These are phyloP conservation scores for Mesocentrotus franciscanus DNA, from an alignment of 53 echinoderm and acorn worm species.

Conservation along the genomic window DNA sequence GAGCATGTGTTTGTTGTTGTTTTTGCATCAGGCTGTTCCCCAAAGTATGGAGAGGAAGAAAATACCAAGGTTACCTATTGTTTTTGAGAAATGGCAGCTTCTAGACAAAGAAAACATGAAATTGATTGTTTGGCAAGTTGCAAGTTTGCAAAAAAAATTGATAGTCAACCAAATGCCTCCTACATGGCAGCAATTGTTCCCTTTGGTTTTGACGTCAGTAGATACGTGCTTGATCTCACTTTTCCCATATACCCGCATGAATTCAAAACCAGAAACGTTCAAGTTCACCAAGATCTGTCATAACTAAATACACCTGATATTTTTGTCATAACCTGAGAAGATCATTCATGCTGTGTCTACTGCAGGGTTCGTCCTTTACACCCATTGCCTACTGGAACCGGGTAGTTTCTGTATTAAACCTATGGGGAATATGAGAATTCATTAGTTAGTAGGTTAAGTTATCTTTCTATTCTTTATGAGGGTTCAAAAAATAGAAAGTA, in stretches of 20 bases:
- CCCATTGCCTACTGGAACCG: too few relatives aligned
- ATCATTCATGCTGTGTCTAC: slow-evolving; percentile 37
- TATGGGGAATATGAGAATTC: too few relatives aligned
- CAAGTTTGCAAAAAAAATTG: not conserved
- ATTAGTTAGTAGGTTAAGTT: not conserved
- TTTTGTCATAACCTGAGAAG: not conserved
- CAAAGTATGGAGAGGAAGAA: not conserved
- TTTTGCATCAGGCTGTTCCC: not conserved
- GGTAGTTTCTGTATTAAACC: too few relatives aligned
- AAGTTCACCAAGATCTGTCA: slow-evolving; percentile 16
- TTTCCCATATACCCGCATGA: not conserved
- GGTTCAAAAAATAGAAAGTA: not conserved
- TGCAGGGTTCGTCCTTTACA: not conserved
- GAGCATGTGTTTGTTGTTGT: not conserved
- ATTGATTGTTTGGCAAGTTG: slow-evolving; percentile 12
- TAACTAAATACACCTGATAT: slow-evolving; percentile 13
- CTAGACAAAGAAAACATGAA: not conserved
- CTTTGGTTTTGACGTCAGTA: slow-evolving; percentile 2
- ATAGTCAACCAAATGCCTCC: not conserved
- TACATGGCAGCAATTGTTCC: slow-evolving; percentile 30
- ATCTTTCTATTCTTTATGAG: not conserved
- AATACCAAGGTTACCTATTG: not conserved
- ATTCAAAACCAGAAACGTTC: not conserved
- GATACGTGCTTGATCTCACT: slow-evolving; percentile 37
- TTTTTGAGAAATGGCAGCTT: not conserved